Percentiles rank a stretch among this genome's conserved stretches.
Evolutionary conservation across 1,140 invertebrate genomes (phyloP).

Genomic region (Semibalanus balanoides): DNA sequence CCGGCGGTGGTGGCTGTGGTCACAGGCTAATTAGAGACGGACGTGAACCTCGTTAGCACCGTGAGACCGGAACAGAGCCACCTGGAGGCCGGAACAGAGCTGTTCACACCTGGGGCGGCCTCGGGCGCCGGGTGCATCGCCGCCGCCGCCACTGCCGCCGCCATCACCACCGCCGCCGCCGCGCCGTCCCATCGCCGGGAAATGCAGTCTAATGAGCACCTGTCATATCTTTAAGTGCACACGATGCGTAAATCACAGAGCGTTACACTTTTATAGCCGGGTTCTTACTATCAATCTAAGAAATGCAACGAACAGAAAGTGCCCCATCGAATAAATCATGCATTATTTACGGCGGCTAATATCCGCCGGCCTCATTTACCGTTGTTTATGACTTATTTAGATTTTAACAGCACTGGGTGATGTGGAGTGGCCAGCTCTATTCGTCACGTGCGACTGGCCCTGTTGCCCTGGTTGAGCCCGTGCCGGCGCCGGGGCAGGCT

Average conservation of each 20-base stretch:
- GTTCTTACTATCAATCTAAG: constrained; percentile 2
- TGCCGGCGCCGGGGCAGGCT: too few relatives aligned
- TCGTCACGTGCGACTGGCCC: too few relatives aligned
- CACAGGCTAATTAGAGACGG: neutral
- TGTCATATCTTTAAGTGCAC: constrained; percentile 1
- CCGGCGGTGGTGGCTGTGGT: too few relatives aligned
- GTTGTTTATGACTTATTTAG: constrained; percentile 2
- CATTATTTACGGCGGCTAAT: neutral
- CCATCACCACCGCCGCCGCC: too few relatives aligned
- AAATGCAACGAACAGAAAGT: constrained; percentile 2
- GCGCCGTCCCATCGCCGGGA: neutral
- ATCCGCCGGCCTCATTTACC: neutral
- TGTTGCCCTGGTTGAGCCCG: too few relatives aligned
- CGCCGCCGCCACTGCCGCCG: too few relatives aligned
- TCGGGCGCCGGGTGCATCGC: too few relatives aligned
- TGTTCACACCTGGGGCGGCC: neutral
- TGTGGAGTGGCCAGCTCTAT: neutral
- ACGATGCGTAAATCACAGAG: neutral
- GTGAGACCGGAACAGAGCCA: too few relatives aligned
- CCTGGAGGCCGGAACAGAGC: too few relatives aligned
- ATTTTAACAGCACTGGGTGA: neutral
- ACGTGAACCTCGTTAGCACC: neutral
- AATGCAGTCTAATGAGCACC: neutral
- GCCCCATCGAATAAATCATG: neutral
- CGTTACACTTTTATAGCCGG: neutral